phyloP scores from a whole-genome alignment of 37 sponge, comb jelly and placozoan genomes.

The Mnemiopsis leidyi region DNA sequence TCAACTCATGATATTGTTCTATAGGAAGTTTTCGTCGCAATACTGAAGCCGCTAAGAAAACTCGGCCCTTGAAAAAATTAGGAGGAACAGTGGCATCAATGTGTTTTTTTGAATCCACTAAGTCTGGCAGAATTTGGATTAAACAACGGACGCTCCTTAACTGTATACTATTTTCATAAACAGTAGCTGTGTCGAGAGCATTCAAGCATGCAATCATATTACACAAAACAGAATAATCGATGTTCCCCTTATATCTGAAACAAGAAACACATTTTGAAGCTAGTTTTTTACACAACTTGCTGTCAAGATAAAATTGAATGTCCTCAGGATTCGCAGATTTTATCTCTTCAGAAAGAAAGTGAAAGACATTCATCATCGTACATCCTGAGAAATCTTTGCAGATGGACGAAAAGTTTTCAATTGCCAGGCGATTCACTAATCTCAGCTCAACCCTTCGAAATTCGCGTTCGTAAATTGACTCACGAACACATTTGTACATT shows the following conservation, averaged over 20 bases:
- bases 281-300: neutral
- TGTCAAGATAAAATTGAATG: neutral
- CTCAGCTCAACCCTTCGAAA: neutral
- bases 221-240: neutral
- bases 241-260: neutral
- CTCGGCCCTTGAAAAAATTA: neutral
- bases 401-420: neutral
- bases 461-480: neutral
- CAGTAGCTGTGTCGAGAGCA: neutral
- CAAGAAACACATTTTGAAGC: neutral
- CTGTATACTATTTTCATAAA: neutral
- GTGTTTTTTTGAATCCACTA: neutral
- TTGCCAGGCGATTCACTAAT: neutral
- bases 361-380: neutral
- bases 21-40: neutral
- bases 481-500: neutral
- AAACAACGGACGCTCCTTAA: neutral
- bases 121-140: neutral
- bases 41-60: neutral
- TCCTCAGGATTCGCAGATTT: neutral
- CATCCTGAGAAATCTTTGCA: neutral
- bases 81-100: neutral
- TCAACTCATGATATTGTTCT: neutral
- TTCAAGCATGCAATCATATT: neutral
- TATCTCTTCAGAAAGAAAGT: neutral